A percentile compares a stretch with the other conserved stretches of the same genome.
These are phyloP conservation scores for Leucoraja erinaceus DNA, from an alignment of 2,113 vertebrate genomes.

Conservation along the genomic window DNA sequence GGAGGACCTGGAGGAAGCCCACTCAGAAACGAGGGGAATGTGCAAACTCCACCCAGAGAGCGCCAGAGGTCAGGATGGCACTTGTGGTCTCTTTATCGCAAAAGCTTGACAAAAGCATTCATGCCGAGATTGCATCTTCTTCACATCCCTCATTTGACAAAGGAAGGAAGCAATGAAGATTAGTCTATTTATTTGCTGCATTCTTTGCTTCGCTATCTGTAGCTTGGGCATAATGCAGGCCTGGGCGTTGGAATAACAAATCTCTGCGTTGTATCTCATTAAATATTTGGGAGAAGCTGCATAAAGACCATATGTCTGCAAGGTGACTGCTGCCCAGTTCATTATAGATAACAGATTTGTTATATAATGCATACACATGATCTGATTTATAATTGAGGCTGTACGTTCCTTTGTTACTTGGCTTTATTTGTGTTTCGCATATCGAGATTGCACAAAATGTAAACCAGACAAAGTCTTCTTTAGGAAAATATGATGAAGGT, in stretches of 20 bases:
- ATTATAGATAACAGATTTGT: slow-evolving; percentile 30
- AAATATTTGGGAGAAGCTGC: not conserved
- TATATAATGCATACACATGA: slow-evolving; percentile 7
- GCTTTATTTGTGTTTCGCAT: not conserved
- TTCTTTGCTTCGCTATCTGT: not conserved
- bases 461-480: not conserved
- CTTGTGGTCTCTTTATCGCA: too few species aligned
- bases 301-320: not conserved
- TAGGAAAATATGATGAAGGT: not conserved
- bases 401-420: not conserved
- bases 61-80: too few species aligned
- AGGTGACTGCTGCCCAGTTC: not conserved
- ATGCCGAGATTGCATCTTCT: too few species aligned
- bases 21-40: too few species aligned
- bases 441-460: not conserved
- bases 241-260: not conserved
- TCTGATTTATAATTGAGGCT: not conserved
- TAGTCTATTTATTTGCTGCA: not conserved
- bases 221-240: not conserved
- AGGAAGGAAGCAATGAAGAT: not conserved
- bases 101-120: not conserved
- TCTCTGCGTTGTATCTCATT: not conserved
- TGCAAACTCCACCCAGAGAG: too few species aligned
- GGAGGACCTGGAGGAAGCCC: too few species aligned
- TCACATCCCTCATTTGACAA: not conserved